phyloP scores from a whole-genome alignment of 2,113 vertebrate genomes.

The Zingel zingel region DNA sequence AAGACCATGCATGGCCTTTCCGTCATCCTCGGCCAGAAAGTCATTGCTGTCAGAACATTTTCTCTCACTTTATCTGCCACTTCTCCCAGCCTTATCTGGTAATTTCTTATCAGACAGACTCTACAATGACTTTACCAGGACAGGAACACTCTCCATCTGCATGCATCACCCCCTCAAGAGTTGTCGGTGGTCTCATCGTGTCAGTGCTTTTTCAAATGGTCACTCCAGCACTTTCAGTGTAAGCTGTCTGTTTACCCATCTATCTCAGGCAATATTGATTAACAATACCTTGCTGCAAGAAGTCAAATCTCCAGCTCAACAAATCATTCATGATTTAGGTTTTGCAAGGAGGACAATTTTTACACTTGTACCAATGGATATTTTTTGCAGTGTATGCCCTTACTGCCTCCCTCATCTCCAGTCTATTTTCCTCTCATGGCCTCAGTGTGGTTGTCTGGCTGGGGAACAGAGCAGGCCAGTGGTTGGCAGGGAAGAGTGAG shows the following conservation, averaged over 20 bases:
- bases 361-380: neutral
- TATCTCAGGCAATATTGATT: neutral
- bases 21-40: constrained; percentile 20
- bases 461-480: constrained; percentile 25
- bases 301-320: no score
- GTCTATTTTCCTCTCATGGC: constrained; percentile 24
- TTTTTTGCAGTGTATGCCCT: neutral
- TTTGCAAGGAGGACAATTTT: neutral
- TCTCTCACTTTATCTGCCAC: constrained; percentile 29
- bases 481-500: constrained; percentile 19
- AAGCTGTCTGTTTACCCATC: neutral
- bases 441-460: constrained; percentile 38
- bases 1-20: constrained; percentile 45
- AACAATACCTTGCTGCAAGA: neutral
- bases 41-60: constrained; percentile 26
- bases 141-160: constrained; percentile 19
- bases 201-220: neutral
- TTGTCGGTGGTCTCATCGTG: neutral
- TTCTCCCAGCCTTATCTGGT: constrained; percentile 31
- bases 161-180: neutral
- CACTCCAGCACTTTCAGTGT: neutral
- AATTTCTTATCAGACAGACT: constrained; percentile 25
- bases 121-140: constrained; percentile 14
- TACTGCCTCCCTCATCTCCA: neutral
- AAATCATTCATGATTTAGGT: no score